phyloP scores from a whole-genome alignment of 1,140 invertebrate species.

The Homalodisca vitripennis region DNA sequence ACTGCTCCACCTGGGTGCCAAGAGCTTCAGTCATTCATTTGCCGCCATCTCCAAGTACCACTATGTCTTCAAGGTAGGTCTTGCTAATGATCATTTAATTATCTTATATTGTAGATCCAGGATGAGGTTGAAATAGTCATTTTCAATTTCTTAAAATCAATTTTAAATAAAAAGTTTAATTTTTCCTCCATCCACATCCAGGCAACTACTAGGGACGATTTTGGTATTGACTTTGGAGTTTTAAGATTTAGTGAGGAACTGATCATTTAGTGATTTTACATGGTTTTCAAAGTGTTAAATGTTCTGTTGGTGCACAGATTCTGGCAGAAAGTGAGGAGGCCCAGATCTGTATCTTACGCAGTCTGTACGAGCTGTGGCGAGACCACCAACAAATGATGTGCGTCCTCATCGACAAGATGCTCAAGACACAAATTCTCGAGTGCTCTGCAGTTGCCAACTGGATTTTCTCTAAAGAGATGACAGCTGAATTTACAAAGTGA shows the following conservation, averaged over 20 bases:
- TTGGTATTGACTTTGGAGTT: too few relatives aligned
- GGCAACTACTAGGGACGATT: too few relatives aligned
- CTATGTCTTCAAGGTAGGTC: slow-evolving; percentile 84
- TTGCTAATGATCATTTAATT: too few relatives aligned
- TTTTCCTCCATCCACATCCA: too few relatives aligned
- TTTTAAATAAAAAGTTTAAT: too few relatives aligned
- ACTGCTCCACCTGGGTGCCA: slow-evolving; percentile 87
- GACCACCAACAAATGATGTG: slow-evolving; percentile 97
- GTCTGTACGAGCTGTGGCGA: slow-evolving; percentile 93
- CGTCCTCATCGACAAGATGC: slow-evolving; percentile 93
- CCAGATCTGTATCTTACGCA: slow-evolving; percentile 90
- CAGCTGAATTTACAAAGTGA: slow-evolving; percentile 86
- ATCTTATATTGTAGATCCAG: too few relatives aligned
- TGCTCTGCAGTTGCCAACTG: slow-evolving; percentile 97
- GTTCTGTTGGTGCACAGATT: too few relatives aligned
- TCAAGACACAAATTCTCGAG: slow-evolving; percentile 96
- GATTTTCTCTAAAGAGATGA: slow-evolving; percentile 98
- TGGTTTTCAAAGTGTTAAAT: too few relatives aligned
- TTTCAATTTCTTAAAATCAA: too few relatives aligned
- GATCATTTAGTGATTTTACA: too few relatives aligned
- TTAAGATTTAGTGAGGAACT: too few relatives aligned
- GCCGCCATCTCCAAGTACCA: slow-evolving; percentile 97
- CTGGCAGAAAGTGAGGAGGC: slow-evolving; percentile 93
- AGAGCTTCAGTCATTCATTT: slow-evolving; percentile 98
- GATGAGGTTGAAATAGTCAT: too few relatives aligned